phyloP scores from a whole-genome alignment of 2,797 vertebrate species.

The Premnoplex brunnescens region DNA sequence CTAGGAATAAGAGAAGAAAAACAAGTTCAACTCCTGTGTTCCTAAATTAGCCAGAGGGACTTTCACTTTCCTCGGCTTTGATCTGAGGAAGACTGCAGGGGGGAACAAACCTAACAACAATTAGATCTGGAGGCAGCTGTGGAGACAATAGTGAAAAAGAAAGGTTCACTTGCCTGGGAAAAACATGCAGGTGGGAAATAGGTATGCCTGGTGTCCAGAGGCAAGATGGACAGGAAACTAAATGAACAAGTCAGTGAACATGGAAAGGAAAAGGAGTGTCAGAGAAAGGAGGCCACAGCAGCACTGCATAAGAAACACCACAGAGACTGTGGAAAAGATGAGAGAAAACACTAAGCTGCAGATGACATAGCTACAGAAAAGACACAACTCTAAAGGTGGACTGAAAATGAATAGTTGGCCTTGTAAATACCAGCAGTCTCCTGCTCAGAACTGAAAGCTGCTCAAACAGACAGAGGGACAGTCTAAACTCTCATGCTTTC shows the following conservation, averaged over 20 bases:
- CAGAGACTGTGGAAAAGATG: neutral
- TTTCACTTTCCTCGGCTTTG: slow-evolving; percentile 41
- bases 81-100: slow-evolving; percentile 50
- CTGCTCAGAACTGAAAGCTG: neutral
- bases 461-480: neutral
- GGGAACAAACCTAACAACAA: slow-evolving; percentile 47
- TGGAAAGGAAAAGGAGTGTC: neutral
- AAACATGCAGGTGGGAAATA: neutral
- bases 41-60: slow-evolving; percentile 33
- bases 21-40: slow-evolving; percentile 43
- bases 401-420: neutral
- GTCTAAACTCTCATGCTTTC: neutral
- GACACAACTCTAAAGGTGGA: neutral
- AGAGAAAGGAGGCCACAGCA: slow-evolving; percentile 18
- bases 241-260: neutral
- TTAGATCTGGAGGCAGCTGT: neutral
- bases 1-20: slow-evolving; percentile 43
- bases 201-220: neutral
- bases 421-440: neutral
- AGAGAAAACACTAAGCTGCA: neutral
- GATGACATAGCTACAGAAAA: neutral
- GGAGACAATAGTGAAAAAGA: neutral
- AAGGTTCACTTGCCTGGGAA: slow-evolving; percentile 33
- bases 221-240: neutral
- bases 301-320: neutral